Evolutionary conservation across 2,113 vertebrate species (phyloP).

Genomic region (Opisthocomus hoazin): DNA sequence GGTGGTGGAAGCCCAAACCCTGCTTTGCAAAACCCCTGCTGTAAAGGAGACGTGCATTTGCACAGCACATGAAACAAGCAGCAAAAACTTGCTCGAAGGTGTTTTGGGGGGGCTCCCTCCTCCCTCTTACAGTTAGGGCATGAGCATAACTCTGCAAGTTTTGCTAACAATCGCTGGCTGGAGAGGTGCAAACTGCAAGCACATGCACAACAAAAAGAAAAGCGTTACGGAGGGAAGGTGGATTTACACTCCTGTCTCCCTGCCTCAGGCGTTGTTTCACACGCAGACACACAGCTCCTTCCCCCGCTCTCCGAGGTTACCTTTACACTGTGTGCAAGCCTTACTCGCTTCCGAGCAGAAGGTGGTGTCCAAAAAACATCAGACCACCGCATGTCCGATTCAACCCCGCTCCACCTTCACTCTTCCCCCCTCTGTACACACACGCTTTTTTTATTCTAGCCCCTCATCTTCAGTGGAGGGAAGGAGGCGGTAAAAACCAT

Average conservation of each 20-base stretch:
- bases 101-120: not conserved
- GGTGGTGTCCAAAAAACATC: not conserved
- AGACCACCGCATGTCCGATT: not conserved
- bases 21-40: not conserved
- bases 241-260: conserved; percentile 28
- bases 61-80: not conserved
- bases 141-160: not conserved
- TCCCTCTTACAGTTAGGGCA: not conserved
- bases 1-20: not conserved
- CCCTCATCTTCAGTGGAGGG: conserved; percentile 4
- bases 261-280: conserved; percentile 33
- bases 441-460: not conserved
- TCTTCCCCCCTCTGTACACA: not conserved
- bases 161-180: not conserved
- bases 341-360: conserved; percentile 10
- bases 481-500: not conserved
- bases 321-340: not conserved
- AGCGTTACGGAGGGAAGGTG: not conserved
- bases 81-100: not conserved
- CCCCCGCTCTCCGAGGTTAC: conserved; percentile 45
- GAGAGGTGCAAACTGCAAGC: conserved; percentile 44
- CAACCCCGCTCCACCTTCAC: not conserved
- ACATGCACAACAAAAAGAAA: conserved; percentile 24
- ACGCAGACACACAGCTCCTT: not conserved
- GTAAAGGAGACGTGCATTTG: not conserved